Evolutionary conservation across 1,140 invertebrate genomes (phyloP).

Genomic region (Drosophila miranda): DNA sequence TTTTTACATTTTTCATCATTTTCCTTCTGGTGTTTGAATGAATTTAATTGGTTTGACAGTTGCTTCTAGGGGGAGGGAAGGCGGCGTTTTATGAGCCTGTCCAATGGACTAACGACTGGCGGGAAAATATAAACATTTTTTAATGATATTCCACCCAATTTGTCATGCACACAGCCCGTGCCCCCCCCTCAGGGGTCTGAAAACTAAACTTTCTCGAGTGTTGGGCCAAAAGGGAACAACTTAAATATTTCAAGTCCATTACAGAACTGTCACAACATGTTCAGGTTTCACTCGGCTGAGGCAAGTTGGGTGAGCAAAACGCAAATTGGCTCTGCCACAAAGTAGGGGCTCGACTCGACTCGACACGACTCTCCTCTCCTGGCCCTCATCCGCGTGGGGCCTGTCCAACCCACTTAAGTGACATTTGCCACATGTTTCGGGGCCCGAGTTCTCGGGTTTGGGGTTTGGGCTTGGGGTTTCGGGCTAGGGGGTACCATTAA

Average conservation of each 20-base stretch:
- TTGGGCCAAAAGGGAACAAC: conserved; percentile 22
- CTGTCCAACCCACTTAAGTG: conserved; percentile 21
- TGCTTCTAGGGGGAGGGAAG: not conserved
- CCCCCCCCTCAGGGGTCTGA: conserved; percentile 1
- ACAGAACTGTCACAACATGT: conserved; percentile 56
- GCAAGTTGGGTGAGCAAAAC: conserved; percentile 40
- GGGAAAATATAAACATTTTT: too few relatives aligned
- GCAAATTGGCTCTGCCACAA: conserved; percentile 52
- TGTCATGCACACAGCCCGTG: too few relatives aligned
- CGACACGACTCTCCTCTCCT: not conserved
- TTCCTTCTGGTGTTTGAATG: not conserved
- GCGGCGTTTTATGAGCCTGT: not conserved
- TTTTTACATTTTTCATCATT: conserved; percentile 6
- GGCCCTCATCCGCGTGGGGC: not conserved
- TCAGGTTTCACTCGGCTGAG: conserved; percentile 10
- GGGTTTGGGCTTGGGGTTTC: conserved; percentile 16
- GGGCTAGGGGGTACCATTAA: conserved; percentile 36
- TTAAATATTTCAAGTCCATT: conserved; percentile 61
- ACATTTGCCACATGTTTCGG: conserved; percentile 57
- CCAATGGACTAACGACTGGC: not conserved
- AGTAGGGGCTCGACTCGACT: not conserved
- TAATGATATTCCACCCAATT: too few relatives aligned
- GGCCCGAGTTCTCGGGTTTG: not conserved
- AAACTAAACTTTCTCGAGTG: conserved; percentile 7
- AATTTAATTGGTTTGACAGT: conserved; percentile 24